A percentile compares a stretch with the other conserved stretches of the same genome.
phyloP scores from a whole-genome alignment of 2,113 vertebrate genomes.

The Tenebrosternarchus preto region DNA sequence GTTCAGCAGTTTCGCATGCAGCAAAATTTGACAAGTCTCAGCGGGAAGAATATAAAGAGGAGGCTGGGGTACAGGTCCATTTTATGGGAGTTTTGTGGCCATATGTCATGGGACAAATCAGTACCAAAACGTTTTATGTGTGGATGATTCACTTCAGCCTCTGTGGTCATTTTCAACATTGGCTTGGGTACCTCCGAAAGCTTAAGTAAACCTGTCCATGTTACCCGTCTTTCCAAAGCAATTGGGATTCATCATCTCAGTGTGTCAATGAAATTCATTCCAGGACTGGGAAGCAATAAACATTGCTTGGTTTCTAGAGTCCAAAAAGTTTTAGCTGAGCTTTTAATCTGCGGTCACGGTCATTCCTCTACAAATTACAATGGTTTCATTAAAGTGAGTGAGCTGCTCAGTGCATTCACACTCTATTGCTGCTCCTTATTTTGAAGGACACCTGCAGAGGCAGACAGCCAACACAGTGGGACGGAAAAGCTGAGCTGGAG shows the following conservation, averaged over 20 bases:
- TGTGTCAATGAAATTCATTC: too few relatives aligned
- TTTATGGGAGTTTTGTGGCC: neutral
- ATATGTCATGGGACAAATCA: neutral
- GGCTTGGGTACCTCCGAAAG: too few relatives aligned
- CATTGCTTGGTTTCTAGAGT: neutral
- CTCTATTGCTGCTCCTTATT: constrained; percentile 34
- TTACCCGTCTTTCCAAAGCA: too few relatives aligned
- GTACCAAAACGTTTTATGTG: neutral
- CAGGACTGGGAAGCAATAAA: neutral
- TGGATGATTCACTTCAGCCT: neutral
- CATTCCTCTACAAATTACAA: constrained; percentile 16
- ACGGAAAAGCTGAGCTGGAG: constrained; percentile 53
- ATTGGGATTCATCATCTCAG: too few relatives aligned
- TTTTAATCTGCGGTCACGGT: constrained; percentile 10
- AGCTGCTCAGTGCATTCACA: constrained; percentile 33
- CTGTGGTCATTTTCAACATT: neutral
- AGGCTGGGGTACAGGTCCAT: neutral
- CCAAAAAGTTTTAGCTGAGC: constrained; percentile 2
- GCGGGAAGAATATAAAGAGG: constrained; percentile 15
- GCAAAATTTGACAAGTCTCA: constrained; percentile 24
- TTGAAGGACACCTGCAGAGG: constrained; percentile 83
- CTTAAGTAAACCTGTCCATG: too few relatives aligned
- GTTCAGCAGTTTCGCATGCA: neutral
- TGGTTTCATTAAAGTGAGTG: constrained; percentile 6
- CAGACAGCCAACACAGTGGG: constrained; percentile 81